Conservation (phyloP, 2,888 invertebrate species). For the Ceraclea dissimilis region DNA sequence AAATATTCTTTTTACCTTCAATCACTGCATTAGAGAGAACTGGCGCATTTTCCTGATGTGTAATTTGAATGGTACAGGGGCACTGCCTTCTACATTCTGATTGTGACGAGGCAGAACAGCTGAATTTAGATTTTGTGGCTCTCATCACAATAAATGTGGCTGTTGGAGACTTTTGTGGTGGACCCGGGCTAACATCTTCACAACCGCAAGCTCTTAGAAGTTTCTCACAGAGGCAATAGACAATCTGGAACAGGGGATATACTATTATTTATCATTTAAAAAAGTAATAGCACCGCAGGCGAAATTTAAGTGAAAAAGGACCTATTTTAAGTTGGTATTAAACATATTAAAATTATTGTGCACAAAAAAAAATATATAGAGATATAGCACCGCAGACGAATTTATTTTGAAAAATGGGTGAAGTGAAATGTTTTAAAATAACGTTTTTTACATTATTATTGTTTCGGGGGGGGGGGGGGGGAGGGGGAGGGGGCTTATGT, state of each 20-base stretch:
- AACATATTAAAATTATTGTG: too few species aligned
- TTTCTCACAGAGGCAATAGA: slow-evolving; percentile 72
- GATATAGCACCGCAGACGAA: too few species aligned
- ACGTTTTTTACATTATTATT: too few species aligned
- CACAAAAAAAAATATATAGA: too few species aligned
- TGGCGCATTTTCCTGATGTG: neutral
- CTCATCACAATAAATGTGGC: slow-evolving; percentile 49
- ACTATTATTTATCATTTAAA: too few species aligned
- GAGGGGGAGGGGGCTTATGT: too few species aligned
- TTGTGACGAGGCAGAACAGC: neutral
- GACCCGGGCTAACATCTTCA: slow-evolving; percentile 47
- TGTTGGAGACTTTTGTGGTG: slow-evolving; percentile 50
- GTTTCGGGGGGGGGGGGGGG: too few species aligned
- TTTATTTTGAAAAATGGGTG: too few species aligned
- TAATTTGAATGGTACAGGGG: neutral
- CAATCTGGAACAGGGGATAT: slow-evolving; percentile 46
- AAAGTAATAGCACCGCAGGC: too few species aligned
- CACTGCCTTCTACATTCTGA: neutral
- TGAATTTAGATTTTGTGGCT: slow-evolving; percentile 31
- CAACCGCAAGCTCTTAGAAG: slow-evolving; percentile 64
- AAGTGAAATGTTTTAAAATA: too few species aligned
- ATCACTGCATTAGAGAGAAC: neutral
- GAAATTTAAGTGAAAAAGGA: too few species aligned
- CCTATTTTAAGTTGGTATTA: too few species aligned
- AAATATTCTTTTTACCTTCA: neutral